Conservation (phyloP, 2,888 invertebrate species). For the Arctia plantaginis region DNA sequence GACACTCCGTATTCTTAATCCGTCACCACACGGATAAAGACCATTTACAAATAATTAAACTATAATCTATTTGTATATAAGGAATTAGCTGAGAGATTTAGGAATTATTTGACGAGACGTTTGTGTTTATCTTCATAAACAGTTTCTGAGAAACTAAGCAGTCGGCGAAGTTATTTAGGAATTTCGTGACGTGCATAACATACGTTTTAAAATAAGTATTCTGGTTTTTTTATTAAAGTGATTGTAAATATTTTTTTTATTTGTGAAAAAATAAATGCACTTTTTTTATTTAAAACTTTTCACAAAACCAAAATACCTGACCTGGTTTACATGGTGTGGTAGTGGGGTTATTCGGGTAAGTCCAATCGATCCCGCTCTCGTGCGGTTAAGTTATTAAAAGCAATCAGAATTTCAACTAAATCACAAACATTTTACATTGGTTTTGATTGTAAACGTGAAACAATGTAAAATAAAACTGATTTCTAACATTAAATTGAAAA, state of each 20-base stretch:
- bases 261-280: background rate
- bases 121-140: background rate
- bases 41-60: background rate
- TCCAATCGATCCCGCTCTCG: no score
- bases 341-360: no score
- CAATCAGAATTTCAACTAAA: background rate
- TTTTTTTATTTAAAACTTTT: no score
- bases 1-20: no score
- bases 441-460: background rate
- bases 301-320: no score
- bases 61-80: background rate
- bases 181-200: background rate
- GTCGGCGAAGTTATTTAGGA: background rate
- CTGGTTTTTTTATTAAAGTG: background rate
- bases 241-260: background rate
- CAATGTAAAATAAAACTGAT: background rate
- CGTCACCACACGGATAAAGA: no score
- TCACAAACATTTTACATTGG: background rate
- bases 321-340: no score
- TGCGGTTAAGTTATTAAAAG: no score
- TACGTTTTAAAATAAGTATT: background rate
- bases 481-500: constrained; percentile 2
- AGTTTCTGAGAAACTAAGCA: background rate
- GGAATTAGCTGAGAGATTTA: no score
- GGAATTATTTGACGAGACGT: background rate